A percentile compares a stretch with the other conserved stretches of the same genome.
phyloP scores from a whole-genome alignment of 2,797 vertebrate genomes.

The Myoxocephalus aenaeus region DNA sequence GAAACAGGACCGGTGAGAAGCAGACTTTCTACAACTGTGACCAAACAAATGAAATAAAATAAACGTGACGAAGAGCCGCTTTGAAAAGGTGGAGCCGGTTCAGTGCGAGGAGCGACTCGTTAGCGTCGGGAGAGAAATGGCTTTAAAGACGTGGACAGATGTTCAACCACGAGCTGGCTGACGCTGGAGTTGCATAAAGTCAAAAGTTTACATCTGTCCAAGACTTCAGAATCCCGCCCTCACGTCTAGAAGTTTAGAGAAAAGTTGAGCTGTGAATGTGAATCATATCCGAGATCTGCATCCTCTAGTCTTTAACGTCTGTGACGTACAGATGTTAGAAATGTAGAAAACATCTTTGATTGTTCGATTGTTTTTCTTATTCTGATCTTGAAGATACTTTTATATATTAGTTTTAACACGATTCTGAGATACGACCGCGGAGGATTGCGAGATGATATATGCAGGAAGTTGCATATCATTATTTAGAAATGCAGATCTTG shows the following conservation, averaged over 20 bases:
- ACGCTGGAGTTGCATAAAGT: constrained; percentile 57
- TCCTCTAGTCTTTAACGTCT: too few species aligned
- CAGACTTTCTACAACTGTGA: constrained; percentile 70
- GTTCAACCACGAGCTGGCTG: not conserved
- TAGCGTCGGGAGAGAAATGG: constrained; percentile 18
- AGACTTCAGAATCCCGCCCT: not conserved
- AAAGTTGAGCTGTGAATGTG: not conserved
- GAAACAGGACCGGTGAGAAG: constrained; percentile 52
- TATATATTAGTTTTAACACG: too few species aligned
- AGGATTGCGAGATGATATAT: too few species aligned
- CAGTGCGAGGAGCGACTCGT: constrained; percentile 32
- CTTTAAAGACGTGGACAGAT: constrained; percentile 37
- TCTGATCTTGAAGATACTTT: too few species aligned
- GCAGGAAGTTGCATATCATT: too few species aligned
- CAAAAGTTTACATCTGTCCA: constrained; percentile 9
- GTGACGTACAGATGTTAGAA: too few species aligned
- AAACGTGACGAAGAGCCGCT: constrained; percentile 52
- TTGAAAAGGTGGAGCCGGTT: constrained; percentile 40
- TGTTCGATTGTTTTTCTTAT: too few species aligned
- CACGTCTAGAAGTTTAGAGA: not conserved
- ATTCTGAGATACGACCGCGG: too few species aligned
- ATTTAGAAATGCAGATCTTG: too few species aligned
- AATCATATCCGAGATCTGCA: too few species aligned
- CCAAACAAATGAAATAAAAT: not conserved
- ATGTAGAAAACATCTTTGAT: too few species aligned